Base-by-base conservation (phyloP, 2,888 invertebrate species). In the Cheilosia scutellata region DNA sequence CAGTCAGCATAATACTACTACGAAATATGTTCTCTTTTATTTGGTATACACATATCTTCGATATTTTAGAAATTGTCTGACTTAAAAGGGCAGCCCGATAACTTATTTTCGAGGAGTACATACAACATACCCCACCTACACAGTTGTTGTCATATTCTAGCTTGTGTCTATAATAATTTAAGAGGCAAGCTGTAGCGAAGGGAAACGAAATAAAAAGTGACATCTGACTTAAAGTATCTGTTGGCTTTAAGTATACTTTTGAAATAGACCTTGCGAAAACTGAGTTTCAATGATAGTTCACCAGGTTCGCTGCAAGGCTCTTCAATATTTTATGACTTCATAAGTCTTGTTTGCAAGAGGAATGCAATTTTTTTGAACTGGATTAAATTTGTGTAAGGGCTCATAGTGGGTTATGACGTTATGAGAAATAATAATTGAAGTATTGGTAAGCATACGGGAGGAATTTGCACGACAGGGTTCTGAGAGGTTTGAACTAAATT, bases 51-150 rank as follows among this genome's bases (percentile, higher is more conserved):
- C 53, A 66, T 44, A 72, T 70, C 72, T 60, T 53, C 6, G 68
- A 62, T 72, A 74, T 78, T 83, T 74, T 68, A 55, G 60, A 20
- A 78, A 66, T 49, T 63, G 60, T 78, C 68, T 66, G 83, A 78
- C 66, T 66, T 71, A 25, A 83, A 66, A 83, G 78, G 62, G 78
- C 77, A 51, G 57, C 65, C 42, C 55, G 63, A 60, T 66, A 75
- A 55, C 55, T 76, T 51, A 31, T 74, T 9, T 66, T 44, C n/a
- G 47, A 53, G 29, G 31, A 27, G 44, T 20, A 20, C 16, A 47
- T 4, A 42, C 6, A 6, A 40, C 51, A 40, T 20, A 42, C 42
- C 27, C 49, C 44, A 27, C 16, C 1, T 20, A 65, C 31, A 65
- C 40, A 44, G 16, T 11, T 57, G 40, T 29, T 29, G 58, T 66